phyloP scores from a whole-genome alignment of 1,140 invertebrate species.

The Drosophila carrolli region DNA sequence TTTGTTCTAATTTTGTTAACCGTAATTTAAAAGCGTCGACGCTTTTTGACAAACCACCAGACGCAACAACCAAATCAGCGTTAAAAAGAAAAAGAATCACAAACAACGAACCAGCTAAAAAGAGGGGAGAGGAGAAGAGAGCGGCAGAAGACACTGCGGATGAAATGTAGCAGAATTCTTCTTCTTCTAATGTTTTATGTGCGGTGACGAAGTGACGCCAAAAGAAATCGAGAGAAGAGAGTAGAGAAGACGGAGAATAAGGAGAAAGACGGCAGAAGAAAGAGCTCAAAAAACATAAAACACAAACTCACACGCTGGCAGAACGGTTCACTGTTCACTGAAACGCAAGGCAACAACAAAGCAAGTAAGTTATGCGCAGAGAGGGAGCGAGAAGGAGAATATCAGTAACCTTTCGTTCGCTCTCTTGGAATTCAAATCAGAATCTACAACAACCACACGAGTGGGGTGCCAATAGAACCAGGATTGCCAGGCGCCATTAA shows the following conservation, averaged over 20 bases:
- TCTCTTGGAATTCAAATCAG: conserved; percentile 50
- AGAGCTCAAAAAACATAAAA: conserved; percentile 41
- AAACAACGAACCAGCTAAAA: conserved; percentile 20
- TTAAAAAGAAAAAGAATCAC: conserved; percentile 20
- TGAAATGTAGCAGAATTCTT: conserved; percentile 43
- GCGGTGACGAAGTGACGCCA: conserved; percentile 57
- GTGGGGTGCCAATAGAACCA: conserved; percentile 38
- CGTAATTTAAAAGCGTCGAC: conserved; percentile 22
- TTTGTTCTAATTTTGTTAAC: conserved; percentile 29
- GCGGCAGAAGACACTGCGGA: conserved; percentile 19
- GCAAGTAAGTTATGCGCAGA: conserved; percentile 27
- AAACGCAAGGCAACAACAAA: conserved; percentile 51
- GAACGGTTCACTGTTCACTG: conserved; percentile 48
- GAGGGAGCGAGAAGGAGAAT: neutral
- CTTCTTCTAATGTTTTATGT: conserved; percentile 40
- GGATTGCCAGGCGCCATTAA: conserved; percentile 32
- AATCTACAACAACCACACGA: conserved; percentile 23
- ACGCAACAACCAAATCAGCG: conserved; percentile 1
- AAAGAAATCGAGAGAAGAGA: conserved; percentile 42
- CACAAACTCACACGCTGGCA: conserved; percentile 31
- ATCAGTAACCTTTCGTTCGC: conserved; percentile 14
- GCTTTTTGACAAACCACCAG: conserved; percentile 4
- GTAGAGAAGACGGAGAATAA: neutral
- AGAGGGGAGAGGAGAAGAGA: neutral
- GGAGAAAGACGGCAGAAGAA: conserved; percentile 28